phyloP scores from a whole-genome alignment of 1,140 invertebrate genomes.

The Helicoverpa armigera region DNA sequence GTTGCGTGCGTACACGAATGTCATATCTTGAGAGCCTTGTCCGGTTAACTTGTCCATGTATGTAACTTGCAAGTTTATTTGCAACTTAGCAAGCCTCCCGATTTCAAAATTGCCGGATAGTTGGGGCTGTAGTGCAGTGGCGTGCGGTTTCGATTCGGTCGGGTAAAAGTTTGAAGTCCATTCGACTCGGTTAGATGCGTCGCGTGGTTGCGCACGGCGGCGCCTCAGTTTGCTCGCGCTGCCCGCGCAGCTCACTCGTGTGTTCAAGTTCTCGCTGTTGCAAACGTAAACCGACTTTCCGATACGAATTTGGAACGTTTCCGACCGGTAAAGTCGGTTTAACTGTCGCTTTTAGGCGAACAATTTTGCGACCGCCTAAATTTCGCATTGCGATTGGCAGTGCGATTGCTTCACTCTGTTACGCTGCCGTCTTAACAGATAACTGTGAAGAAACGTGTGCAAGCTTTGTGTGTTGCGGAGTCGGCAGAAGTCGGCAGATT shows the following conservation, averaged over 20 bases:
- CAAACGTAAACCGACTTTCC: conserved; percentile 64
- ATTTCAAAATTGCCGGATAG: conserved; percentile 59
- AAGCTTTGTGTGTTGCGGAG: conserved; percentile 76
- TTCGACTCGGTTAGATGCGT: conserved; percentile 74
- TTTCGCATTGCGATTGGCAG: conserved; percentile 80
- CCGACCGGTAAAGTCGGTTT: conserved; percentile 79
- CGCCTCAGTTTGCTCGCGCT: conserved; percentile 84
- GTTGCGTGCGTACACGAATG: conserved; percentile 71
- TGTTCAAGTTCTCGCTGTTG: conserved; percentile 59
- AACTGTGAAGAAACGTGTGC: conserved; percentile 83
- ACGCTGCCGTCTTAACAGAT: conserved; percentile 78
- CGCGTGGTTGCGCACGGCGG: conserved; percentile 74
- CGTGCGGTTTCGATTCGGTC: conserved; percentile 67
- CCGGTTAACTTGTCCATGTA: conserved; percentile 77
- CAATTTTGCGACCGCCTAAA: conserved; percentile 68
- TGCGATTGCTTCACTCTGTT: conserved; percentile 79
- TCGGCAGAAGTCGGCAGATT: conserved; percentile 73
- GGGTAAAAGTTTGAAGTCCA: conserved; percentile 84
- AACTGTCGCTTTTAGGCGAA: conserved; percentile 78
- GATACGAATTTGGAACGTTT: conserved; percentile 82
- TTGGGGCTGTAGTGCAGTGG: conserved; percentile 38
- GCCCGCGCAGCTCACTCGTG: conserved; percentile 82
- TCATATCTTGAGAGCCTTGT: conserved; percentile 77
- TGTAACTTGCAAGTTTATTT: conserved; percentile 76
- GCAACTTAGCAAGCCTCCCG: conserved; percentile 74